Evolutionary conservation across 2,113 vertebrate genomes (phyloP), one percentile per base, ranked within the genome.

Genomic region (Orthonyx spaldingii): DNA sequence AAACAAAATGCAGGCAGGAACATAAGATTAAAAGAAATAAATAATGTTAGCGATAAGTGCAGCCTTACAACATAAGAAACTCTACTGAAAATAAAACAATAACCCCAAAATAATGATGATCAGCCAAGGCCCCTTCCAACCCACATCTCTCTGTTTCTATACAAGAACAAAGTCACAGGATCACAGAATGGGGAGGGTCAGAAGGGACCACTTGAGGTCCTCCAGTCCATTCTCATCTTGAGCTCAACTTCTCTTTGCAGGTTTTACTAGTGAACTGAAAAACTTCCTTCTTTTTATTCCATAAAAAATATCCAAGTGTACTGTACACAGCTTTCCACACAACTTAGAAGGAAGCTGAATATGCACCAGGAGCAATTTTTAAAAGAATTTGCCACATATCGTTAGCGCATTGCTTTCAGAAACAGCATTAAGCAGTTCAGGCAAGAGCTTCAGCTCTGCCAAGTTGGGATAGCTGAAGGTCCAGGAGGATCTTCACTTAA

Each of bases 61-160:
- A 92, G 13, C 15, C 14, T 77, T 44, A 53, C 3, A 57, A 12
- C 11, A 41, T 37, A 77, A 79, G 11, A 76, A 52, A 27, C 1
- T 56, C 44, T 3, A 9, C 11, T 9, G 16, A 59, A 16, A 24
- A 47, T 49, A 50, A 44, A 11, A 1, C 0, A 1, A 4, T 9
- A 52, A 39, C 6, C 20, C 21, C 20, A 55, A 72, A 47, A 60
- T 33, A 59, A 53, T 14, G 10, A 53, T 14, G 53, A 20, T 59
- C 13, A 72, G 37, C 17, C 61, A 68, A 61, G 16, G 6, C 5
- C 15, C 10, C 41, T 61, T 61, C 55, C 41, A 76, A 47, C 11
- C 11, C 30, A 69, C 14, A 3, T 46, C 16, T 60, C 41, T 55
- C 60, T 41, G 53, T 61, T 19, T 76, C 24, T 13, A 3, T 13